Percentiles rank a stretch among this genome's conserved stretches.
Conservation (phyloP, 2,113 vertebrate genomes). For the Apistogramma diplotaenia region DNA sequence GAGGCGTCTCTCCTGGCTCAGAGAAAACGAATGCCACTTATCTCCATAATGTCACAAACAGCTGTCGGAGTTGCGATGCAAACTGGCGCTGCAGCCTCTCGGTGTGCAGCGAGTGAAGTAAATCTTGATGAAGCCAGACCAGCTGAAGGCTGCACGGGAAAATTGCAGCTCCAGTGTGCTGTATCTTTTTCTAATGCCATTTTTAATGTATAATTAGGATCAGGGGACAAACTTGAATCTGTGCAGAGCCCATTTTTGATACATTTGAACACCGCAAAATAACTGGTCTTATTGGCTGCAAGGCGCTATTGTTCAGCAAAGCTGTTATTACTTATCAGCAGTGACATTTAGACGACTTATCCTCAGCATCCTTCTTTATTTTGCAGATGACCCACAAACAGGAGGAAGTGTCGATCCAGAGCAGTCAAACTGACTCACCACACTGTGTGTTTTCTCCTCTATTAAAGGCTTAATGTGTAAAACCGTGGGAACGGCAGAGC, state of each 20-base stretch:
- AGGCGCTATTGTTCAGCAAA: not conserved
- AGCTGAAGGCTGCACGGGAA: not conserved
- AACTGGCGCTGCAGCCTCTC: not conserved
- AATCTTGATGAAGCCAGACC: not conserved
- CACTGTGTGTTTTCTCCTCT: not conserved
- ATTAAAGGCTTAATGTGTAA: not conserved
- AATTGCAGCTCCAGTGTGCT: not conserved
- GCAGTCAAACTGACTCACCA: not conserved
- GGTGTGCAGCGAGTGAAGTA: not conserved
- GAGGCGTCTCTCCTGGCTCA: not conserved
- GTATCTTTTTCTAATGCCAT: not conserved
- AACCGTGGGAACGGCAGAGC: not conserved
- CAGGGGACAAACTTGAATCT: not conserved
- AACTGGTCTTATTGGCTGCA: not conserved
- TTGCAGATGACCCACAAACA: conserved; percentile 36
- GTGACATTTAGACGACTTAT: not conserved
- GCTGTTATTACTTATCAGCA: not conserved
- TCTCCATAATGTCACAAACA: conserved; percentile 26
- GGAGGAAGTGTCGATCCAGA: conserved; percentile 5
- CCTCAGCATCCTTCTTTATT: conserved; percentile 12
- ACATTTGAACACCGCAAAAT: not conserved
- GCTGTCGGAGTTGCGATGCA: conserved; percentile 2
- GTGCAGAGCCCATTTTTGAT: not conserved
- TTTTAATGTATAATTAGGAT: not conserved
- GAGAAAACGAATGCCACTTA: not conserved